Evolutionary conservation across 2,888 invertebrate genomes (phyloP), one percentile per base, ranked within the genome.

Genomic region (Perizoma flavofasciatum): DNA sequence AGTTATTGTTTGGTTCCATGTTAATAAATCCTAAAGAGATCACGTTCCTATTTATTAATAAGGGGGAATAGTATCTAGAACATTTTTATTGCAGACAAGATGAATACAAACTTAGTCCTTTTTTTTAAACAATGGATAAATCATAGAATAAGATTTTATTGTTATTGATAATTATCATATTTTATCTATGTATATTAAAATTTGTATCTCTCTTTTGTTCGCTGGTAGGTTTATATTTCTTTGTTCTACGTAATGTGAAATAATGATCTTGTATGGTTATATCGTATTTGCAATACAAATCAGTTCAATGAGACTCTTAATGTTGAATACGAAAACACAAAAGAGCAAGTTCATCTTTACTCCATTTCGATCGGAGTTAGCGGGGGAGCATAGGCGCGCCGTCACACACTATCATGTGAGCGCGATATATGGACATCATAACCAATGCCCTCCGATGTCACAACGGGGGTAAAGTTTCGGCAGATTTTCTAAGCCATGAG

Each of bases 361-460:
- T 68, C 71, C 68, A 75, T 78, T 75, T 33, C 37, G 40, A 45
- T 45, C 51, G 55, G 62, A 68, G 63, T 73, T 56, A 66, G 69
- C 71, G 74, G 82, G 87, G 85, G 83, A 83, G 78, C 89, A 87
- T 82, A 88, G 86, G 85, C 80, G 78, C 64, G 68, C 78, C 75
- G 90, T 89, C 91, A 87, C 67, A 82, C 80, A 73, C 79, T 79
- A 88, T 91, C 83, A 78, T 62, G 68, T 66, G 68, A 66, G 63
- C 68, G 65, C 76, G 80, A 91, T 88, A 85, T 89, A 88, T 88
- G 86, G 83, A 76, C 79, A 81, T 81, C 75, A 82, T 85, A 85
- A 83, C 78, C 66, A 78, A 76, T 73, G 69, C 69, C 64, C 70
- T 60, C 52, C 67, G 63, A 68, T 68, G 73, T 72, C 68, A 70